phyloP scores from a whole-genome alignment of 2,797 vertebrate species.

The Sebastes nivosus region DNA sequence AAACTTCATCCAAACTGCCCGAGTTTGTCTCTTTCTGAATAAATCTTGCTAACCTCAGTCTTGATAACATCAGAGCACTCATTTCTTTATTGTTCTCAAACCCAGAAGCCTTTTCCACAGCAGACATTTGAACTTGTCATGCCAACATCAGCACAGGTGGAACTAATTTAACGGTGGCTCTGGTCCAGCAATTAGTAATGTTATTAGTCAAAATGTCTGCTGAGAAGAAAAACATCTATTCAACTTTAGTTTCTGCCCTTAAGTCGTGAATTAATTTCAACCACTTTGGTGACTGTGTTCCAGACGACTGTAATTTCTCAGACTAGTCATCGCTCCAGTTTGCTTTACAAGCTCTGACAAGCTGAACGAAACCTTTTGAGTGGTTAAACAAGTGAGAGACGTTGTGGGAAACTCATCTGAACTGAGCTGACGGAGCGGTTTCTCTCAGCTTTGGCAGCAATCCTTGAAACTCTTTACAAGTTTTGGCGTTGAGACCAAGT shows the following conservation, averaged over 20 bases:
- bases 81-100: neutral
- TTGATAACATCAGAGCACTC: neutral
- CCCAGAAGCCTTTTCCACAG: neutral
- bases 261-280: neutral
- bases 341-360: constrained; percentile 32
- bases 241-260: neutral
- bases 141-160: neutral
- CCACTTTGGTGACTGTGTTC: neutral
- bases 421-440: neutral
- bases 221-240: neutral
- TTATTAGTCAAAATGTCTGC: neutral
- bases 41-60: neutral
- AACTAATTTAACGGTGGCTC: neutral
- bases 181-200: neutral
- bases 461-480: constrained; percentile 19
- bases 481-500: neutral
- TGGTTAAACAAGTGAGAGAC: constrained; percentile 1
- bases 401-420: constrained; percentile 10
- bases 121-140: neutral
- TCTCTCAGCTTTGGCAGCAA: constrained; percentile 5
- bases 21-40: neutral
- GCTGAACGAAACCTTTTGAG: constrained; percentile 6
- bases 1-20: neutral
- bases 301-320: neutral
- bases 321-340: neutral